These are phyloP conservation scores for Ectropis grisescens DNA, from an alignment of 1,140 invertebrate genomes.

Conservation along the genomic window DNA sequence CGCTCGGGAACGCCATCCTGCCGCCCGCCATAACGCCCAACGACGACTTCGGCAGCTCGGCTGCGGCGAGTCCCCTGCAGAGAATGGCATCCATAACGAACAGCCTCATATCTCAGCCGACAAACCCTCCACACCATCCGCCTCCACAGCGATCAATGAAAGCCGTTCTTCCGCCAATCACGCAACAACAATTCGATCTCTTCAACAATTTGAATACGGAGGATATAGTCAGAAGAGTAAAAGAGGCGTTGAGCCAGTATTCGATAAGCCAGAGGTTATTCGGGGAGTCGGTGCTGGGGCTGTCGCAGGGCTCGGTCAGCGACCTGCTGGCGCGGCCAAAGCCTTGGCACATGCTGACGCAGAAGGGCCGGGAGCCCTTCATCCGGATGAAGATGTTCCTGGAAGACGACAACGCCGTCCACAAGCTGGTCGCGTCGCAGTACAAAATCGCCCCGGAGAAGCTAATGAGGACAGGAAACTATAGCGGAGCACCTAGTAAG, in stretches of 20 bases:
- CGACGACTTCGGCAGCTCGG: conserved; percentile 82
- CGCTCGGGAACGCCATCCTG: conserved; percentile 84
- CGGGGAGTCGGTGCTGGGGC: conserved; percentile 95
- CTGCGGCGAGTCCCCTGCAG: conserved; percentile 92
- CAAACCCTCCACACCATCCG: conserved; percentile 84
- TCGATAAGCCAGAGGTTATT: conserved; percentile 98
- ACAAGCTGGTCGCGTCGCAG: conserved; percentile 95
- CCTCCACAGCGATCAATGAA: conserved; percentile 90
- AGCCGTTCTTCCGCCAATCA: conserved; percentile 96
- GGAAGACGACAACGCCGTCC: conserved; percentile 96
- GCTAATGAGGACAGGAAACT: conserved; percentile 93
- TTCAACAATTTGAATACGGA: conserved; percentile 99
- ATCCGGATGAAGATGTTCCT: conserved; percentile 99
- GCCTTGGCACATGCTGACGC: conserved; percentile 97
- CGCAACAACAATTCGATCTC: conserved; percentile 98
- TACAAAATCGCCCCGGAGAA: conserved; percentile 98
- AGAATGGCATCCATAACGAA: conserved; percentile 98
- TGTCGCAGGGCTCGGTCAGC: conserved; percentile 96
- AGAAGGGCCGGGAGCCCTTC: conserved; percentile 96
- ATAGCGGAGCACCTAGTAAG: conserved; percentile 87
- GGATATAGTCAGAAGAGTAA: conserved; percentile 97
- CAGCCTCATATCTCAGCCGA: conserved; percentile 92
- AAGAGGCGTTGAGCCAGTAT: conserved; percentile 97
- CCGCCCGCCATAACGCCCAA: conserved; percentile 83
- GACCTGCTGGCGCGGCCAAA: conserved; percentile 95